Conservation (phyloP, 1,140 invertebrate species). For the Zaprionus taronus region DNA sequence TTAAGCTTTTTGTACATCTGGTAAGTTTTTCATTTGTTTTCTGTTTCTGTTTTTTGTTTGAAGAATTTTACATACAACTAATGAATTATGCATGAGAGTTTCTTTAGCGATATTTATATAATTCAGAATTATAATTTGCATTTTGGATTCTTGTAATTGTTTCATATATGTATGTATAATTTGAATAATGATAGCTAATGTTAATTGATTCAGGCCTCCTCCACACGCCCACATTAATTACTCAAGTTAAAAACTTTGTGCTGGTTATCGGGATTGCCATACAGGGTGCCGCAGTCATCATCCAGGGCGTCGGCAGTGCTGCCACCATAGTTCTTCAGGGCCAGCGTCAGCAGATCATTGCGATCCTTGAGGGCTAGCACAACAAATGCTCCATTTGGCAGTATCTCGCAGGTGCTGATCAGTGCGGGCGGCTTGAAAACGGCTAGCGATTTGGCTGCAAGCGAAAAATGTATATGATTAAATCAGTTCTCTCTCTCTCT, state of each 20-base stretch:
- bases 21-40: conserved; percentile 59
- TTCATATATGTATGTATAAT: conserved; percentile 52
- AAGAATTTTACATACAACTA: conserved; percentile 79
- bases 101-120: conserved; percentile 72
- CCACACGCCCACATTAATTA: conserved; percentile 54
- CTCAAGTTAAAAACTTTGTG: conserved; percentile 82
- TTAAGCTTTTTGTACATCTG: conserved; percentile 72
- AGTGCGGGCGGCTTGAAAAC: conserved; percentile 90
- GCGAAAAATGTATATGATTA: neutral
- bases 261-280: conserved; percentile 83
- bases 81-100: conserved; percentile 80
- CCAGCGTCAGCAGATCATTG: conserved; percentile 87
- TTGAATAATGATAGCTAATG: conserved; percentile 81
- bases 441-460: conserved; percentile 89
- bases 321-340: conserved; percentile 85
- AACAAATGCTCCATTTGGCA: conserved; percentile 89
- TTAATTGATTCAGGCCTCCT: conserved; percentile 62
- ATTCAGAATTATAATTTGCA: conserved; percentile 63
- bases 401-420: conserved; percentile 91
- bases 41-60: conserved; percentile 51
- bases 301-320: conserved; percentile 58
- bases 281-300: conserved; percentile 75
- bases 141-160: conserved; percentile 20
- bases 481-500: neutral
- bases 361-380: conserved; percentile 88